phyloP scores from a whole-genome alignment of 2,797 vertebrate species.

The Cyclopterus lumpus region DNA sequence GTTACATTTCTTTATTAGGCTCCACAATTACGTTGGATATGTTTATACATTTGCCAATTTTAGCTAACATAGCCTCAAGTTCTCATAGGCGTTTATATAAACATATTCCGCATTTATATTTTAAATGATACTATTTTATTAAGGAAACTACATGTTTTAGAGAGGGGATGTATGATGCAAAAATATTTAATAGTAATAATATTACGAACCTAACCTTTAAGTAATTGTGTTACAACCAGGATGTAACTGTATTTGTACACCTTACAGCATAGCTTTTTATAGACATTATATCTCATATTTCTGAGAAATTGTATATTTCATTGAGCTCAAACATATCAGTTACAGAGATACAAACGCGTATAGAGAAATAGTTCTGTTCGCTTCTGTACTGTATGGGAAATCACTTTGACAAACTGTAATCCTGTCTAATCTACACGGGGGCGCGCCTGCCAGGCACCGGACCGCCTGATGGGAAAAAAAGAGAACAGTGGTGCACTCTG shows the following conservation, averaged over 20 bases:
- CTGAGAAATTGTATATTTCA: not conserved
- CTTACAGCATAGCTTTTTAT: not conserved
- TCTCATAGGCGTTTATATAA: not conserved
- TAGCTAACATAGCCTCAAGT: not conserved
- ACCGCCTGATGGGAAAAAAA: slow-evolving; percentile 11
- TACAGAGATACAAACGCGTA: not conserved
- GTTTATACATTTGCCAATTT: no score
- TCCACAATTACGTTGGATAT: not conserved
- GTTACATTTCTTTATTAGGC: not conserved
- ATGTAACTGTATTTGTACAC: not conserved
- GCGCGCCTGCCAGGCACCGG: slow-evolving; percentile 41
- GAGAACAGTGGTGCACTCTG: slow-evolving; percentile 24
- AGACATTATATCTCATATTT: not conserved
- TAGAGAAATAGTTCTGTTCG: not conserved
- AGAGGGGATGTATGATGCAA: no score
- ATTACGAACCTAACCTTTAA: not conserved
- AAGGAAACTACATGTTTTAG: not conserved
- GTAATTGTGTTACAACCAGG: not conserved
- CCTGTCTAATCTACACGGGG: slow-evolving; percentile 49
- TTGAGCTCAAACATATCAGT: not conserved
- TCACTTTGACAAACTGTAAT: slow-evolving; percentile 46
- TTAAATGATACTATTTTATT: not conserved
- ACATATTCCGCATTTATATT: not conserved
- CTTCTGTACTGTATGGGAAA: not conserved
- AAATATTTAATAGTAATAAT: not conserved